A percentile compares a stretch with the other conserved stretches of the same genome.
Conservation (phyloP, 2,113 vertebrate genomes). For the Pterocles burchelli region DNA sequence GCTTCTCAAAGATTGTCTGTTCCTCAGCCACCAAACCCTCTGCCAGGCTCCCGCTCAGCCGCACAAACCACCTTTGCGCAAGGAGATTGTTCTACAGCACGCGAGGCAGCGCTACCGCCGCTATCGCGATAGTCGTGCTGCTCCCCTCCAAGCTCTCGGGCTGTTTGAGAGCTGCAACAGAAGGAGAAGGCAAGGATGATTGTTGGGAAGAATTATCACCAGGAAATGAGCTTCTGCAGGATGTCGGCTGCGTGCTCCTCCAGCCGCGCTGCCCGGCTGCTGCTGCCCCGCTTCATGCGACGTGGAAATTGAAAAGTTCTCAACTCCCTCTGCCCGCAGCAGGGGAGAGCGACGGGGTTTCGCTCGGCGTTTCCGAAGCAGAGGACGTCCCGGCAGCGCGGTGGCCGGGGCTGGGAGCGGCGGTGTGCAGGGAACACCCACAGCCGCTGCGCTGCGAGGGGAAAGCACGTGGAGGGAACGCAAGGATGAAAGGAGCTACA, state of each 20-base stretch:
- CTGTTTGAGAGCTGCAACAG: neutral
- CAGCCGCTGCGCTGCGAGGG: rapidly evolving
- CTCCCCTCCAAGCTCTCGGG: rapidly evolving
- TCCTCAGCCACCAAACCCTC: rapidly evolving
- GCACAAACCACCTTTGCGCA: rapidly evolving
- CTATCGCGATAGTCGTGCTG: rapidly evolving
- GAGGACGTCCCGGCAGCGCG: rapidly evolving
- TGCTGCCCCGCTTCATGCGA: too few species aligned
- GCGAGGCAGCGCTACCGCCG: neutral
- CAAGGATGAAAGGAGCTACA: rapidly evolving
- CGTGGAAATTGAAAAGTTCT: too few species aligned
- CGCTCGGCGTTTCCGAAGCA: rapidly evolving
- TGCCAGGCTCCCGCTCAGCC: neutral
- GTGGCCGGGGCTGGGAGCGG: rapidly evolving
- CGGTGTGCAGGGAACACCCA: rapidly evolving
- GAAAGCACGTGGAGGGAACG: neutral
- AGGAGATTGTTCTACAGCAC: neutral
- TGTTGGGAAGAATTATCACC: rapidly evolving
- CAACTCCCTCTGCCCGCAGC: too few species aligned
- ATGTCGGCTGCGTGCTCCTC: rapidly evolving
- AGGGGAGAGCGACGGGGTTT: rapidly evolving
- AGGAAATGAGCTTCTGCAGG: neutral
- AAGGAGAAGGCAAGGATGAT: neutral
- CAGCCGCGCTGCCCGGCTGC: rapidly evolving
- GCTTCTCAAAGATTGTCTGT: rapidly evolving